A percentile compares a stretch with the other conserved stretches of the same genome.
phyloP scores from a whole-genome alignment of 2,888 invertebrate species.

The Clivina fossor region DNA sequence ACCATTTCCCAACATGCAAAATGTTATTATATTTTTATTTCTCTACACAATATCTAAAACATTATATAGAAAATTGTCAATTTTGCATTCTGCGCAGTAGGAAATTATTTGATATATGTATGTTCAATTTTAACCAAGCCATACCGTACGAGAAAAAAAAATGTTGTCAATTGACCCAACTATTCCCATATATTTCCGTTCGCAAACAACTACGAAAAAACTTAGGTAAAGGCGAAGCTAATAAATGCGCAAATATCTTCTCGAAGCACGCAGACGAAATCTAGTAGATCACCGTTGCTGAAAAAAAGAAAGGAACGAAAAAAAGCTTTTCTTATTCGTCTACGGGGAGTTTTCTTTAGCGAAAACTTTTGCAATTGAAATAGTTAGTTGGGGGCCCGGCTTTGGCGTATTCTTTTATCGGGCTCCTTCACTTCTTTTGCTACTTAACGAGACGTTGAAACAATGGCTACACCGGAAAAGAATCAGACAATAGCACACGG shows the following conservation, averaged over 20 bases:
- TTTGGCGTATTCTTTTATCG: constrained; percentile 9
- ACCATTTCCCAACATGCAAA: too few species aligned
- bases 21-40: too few species aligned
- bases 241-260: constrained; percentile 16
- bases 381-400: constrained; percentile 18
- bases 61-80: too few species aligned
- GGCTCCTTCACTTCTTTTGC: not conserved
- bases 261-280: constrained; percentile 8
- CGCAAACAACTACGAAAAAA: too few species aligned
- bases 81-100: too few species aligned
- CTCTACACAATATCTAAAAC: too few species aligned
- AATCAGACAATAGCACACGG: not conserved
- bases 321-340: constrained; percentile 18
- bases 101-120: too few species aligned
- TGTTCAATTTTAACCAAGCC: too few species aligned
- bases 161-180: too few species aligned
- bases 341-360: constrained; percentile 18
- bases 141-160: too few species aligned
- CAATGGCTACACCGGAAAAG: constrained; percentile 1
- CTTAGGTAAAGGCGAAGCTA: too few species aligned
- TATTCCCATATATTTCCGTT: too few species aligned
- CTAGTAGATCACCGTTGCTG: constrained; percentile 13
- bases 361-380: constrained; percentile 30
- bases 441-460: not conserved
- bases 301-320: not conserved